Evolutionary conservation across 2,113 vertebrate genomes (phyloP).

Genomic region (Propithecus coquereli): DNA sequence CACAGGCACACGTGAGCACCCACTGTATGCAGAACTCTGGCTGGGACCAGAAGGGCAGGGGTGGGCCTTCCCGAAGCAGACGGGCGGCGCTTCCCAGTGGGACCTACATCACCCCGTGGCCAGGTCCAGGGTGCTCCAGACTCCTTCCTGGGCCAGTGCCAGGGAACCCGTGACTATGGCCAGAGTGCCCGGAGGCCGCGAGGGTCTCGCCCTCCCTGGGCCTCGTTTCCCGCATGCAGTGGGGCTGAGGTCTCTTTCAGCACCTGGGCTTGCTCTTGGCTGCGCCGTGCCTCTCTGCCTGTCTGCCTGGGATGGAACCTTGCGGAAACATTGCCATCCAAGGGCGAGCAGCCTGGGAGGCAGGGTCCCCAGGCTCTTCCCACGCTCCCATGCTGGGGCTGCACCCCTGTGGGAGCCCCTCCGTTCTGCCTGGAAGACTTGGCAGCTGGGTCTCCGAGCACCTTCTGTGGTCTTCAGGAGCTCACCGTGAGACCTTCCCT

Average conservation of each 20-base stretch:
- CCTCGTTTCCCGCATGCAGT: not conserved
- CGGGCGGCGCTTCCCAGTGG: rapidly evolving
- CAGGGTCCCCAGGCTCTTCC: rapidly evolving
- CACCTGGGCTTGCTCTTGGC: not conserved
- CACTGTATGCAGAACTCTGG: not conserved
- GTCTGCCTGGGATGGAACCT: rapidly evolving
- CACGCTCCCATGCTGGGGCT: rapidly evolving
- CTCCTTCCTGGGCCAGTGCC: not conserved
- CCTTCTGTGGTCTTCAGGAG: rapidly evolving
- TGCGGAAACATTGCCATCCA: rapidly evolving
- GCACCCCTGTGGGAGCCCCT: rapidly evolving
- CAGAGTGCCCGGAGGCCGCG: rapidly evolving
- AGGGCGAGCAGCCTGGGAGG: not conserved
- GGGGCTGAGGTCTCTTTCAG: no score
- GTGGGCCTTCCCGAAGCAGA: not conserved
- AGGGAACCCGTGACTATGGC: not conserved
- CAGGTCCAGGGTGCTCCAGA: rapidly evolving
- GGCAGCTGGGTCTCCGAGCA: rapidly evolving
- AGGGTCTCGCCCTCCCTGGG: no score
- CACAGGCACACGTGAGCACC: not conserved
- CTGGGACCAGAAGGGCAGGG: not conserved
- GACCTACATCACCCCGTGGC: rapidly evolving
- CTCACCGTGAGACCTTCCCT: not conserved
- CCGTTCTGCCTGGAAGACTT: rapidly evolving
- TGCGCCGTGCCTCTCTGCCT: not conserved